Base-by-base conservation (phyloP, 2,797 vertebrate genomes). In the Arctocebus calabarensis region DNA sequence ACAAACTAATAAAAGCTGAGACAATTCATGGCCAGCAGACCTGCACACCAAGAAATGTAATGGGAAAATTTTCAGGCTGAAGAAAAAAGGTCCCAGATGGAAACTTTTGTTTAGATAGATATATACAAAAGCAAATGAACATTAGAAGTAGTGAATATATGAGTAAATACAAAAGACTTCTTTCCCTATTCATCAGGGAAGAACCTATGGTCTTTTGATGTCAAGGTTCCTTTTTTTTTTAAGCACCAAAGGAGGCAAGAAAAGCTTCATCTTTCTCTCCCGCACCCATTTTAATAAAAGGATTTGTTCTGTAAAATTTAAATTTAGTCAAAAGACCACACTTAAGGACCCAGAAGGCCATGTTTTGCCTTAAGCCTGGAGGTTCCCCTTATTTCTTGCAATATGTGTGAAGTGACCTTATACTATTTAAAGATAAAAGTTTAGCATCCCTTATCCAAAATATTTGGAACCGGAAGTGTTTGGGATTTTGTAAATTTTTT, bases 41-140 rank as follows among this genome's bases (percentile, higher is more conserved):
- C 43, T 85, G 23, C 9, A 61, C 3, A 43, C n/a, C 27, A 55
- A 86, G 79, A 89, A 73, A 93, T 93, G 9, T 48, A 70, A 64
- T 25, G 22, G 88, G 55, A 83, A 87, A 74, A 14, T 25, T 74
- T 93, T 91, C 25, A 94, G 55, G 40, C 64, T 82, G 48, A 86
- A 77, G 64, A 66, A n/a, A 59, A 78, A 90, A 84, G 37, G 81
- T 81, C 45, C 79, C 20, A 87, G 55, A 25, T 84, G 57, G 79
- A 70, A 91, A 88, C 34, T 66, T n/a, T n/a, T n/a, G n/a, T n/a
- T n/a, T n/a, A n/a, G n/a, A n/a, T 71, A 43, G 62, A 62, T 57
- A 25, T 61, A 43, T 16, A 3, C 55, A 77, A 85, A 74, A 84
- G 40, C 90, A 87, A 52, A 91, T 62, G 43, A 91, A 27, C 34